phyloP scores from a whole-genome alignment of 35 echinoderm and acorn worm species.

The Ophioderma brevispina region DNA sequence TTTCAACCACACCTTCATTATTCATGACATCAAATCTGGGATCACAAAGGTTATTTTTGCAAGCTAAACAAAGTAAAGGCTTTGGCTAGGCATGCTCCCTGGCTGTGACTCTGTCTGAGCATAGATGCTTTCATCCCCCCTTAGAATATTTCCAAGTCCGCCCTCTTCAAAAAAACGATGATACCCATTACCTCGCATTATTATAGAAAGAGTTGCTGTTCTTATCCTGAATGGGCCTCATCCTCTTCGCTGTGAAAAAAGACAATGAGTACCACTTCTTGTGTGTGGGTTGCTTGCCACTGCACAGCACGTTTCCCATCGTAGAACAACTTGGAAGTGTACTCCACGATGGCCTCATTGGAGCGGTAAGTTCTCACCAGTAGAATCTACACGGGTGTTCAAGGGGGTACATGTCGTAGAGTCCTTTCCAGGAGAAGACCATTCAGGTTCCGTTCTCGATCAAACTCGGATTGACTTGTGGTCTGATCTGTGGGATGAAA shows the following conservation, averaged over 20 bases:
- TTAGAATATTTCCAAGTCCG: no score
- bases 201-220: slow-evolving; percentile 96
- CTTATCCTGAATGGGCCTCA: slow-evolving; percentile 95
- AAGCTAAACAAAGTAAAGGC: no score
- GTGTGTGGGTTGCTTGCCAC: slow-evolving; percentile 81
- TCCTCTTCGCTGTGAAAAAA: slow-evolving; percentile 99
- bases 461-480: slow-evolving; percentile 92
- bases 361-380: slow-evolving; percentile 97
- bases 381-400: slow-evolving; percentile 93
- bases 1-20: no score
- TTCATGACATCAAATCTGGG: no score
- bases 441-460: slow-evolving; percentile 79
- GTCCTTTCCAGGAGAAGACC: slow-evolving; percentile 85
- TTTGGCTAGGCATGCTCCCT: no score
- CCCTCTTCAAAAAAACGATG: no score
- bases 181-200: slow-evolving; percentile 99
- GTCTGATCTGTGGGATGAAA: slow-evolving; percentile 73
- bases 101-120: no score
- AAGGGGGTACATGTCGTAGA: slow-evolving; percentile 86
- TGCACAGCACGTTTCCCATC: slow-evolving; percentile 75
- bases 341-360: slow-evolving; percentile 90
- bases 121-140: no score
- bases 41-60: no score
- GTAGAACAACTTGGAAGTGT: slow-evolving; percentile 93
- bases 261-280: slow-evolving; percentile 82